These are phyloP conservation scores for Isoperla grammatica DNA, from an alignment of 2,888 invertebrate species.

Conservation along the genomic window DNA sequence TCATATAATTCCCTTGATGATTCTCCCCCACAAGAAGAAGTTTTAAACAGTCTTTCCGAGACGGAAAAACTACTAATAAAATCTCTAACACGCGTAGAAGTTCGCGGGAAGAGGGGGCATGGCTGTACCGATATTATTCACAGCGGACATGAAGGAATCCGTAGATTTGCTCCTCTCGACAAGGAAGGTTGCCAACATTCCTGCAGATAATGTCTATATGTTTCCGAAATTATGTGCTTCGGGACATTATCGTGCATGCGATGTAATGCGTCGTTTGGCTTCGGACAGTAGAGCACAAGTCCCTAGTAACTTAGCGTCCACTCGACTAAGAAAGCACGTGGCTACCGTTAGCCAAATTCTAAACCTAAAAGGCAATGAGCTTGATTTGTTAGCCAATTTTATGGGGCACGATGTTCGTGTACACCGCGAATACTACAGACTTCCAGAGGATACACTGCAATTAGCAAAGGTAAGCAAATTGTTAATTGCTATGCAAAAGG, in stretches of 20 bases:
- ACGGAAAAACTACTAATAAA: conserved; percentile 1
- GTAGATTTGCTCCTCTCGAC: conserved; percentile 28
- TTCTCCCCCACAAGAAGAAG: background rate
- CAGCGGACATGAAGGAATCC: background rate
- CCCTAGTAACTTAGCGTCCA: background rate
- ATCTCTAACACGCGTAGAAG: conserved; percentile 6
- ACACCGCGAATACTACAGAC: conserved; percentile 1
- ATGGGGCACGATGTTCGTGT: conserved; percentile 7
- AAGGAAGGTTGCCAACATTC: conserved; percentile 23
- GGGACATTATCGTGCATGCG: conserved; percentile 1
- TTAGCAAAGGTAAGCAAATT: conserved; percentile 11
- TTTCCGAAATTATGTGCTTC: conserved; percentile 4
- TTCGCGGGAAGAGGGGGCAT: conserved; percentile 4
- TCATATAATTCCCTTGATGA: too few relatives aligned
- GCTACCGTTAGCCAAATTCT: conserved; percentile 9
- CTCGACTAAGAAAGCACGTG: conserved; percentile 6
- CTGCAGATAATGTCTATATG: conserved; percentile 25
- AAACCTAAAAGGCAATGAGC: conserved; percentile 4
- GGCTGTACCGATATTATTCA: background rate
- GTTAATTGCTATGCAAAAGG: conserved; percentile 11
- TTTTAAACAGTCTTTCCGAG: background rate
- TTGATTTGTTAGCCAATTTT: conserved; percentile 2
- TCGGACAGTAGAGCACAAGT: background rate
- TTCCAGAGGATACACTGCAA: conserved; percentile 7
- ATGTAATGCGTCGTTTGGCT: too few relatives aligned